Base-by-base conservation (phyloP, 1,140 invertebrate genomes). In the Neocloeon triangulifer region DNA sequence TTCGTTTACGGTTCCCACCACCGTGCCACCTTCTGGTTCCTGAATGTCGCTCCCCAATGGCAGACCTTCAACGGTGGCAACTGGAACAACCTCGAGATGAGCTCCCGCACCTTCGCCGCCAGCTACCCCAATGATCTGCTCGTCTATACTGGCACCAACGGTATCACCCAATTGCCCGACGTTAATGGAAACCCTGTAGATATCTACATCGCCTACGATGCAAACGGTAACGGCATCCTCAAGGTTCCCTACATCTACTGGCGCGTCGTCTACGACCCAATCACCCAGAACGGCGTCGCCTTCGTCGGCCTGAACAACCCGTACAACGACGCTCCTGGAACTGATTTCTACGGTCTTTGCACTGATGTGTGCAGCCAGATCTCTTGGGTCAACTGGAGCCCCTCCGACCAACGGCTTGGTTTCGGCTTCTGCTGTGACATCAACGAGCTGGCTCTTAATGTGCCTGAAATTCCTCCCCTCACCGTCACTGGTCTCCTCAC, bases 221-320 rank as follows among this genome's bases (percentile, higher is more conserved):
- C 37, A 2, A 52, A 52, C 14, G 46, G 53, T 7, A 55, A 54
- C 20, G 37, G 34, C 12, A 42, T 36, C 2, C 33, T 69, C 8
- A 53, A 60, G 0, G 64, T 68, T 0, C 68, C 68, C 0, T 46
- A 55, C 39, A 56, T 63, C 21, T 68, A 53, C 35, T 70, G 62
- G 57, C 70, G 73, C 56, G 48, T 72, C 6, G 50, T 66, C 2
- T 60, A 69, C 38, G 56, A 72, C 37, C 49, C 53, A 8, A 33
- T 40, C 5, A 50, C 43, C 2, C 53, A 56, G 26, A 41, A 47
- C 2, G 67, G 61, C 2, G 59, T 62, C 2, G 69, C 60, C 3
- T 61, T 72, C 35, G 43, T 73, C 2, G 61, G 63, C 16, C 51
- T 69, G 12, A 73, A 73, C 44, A 69, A 75, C 48, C 67, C 67